Base-by-base conservation (phyloP, 1,140 invertebrate species). In the Trachelipus rathkii region DNA sequence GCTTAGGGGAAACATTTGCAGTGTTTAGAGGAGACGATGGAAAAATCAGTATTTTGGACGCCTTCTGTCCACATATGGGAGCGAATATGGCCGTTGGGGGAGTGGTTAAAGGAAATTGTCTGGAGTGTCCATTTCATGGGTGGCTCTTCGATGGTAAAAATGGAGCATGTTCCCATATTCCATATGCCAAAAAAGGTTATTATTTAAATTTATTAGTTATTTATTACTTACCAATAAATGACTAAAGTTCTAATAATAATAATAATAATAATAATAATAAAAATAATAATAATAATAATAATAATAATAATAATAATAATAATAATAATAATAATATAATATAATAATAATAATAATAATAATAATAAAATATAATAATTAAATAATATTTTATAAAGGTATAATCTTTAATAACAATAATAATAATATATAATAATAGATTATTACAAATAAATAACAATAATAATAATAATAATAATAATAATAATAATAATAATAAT, bases 41-140 rank as follows among this genome's bases (percentile, higher is more conserved):
- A 0, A 83, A 87, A n/a, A 88, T 89, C 0, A 88, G 90, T 73
- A 87, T 92, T 5, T 83, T 95, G 24, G 91, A 96, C 84, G 93
- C 94, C 0, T 95, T 94, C 83, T 96, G 94, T 83, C 93, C 94
- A 0, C 94, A 96, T 85, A 85, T 95, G 82, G 95, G 95, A 0
- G 94, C 94, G 0, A 93, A 95, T 84, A 87, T 96, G 82, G 92
- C 87, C 0, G 86, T 91, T 11, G 93, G 93, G 0, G 93, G 94
- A 0, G 85, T 84, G 0, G 92, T 94, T 0, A 86, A 87, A 44
- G 90, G 89, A 0, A 89, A 93, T 72, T 94, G 92, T 82, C 87
- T 96, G 7, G 89, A 93, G 82, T 96, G 95, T 83, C 94, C 94
- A 0, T 96, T 96, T 86, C 94, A 96, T 81, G 89, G 89, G 71